Evolutionary conservation across 2,113 vertebrate species (phyloP), one percentile per base, ranked within the genome.

Genomic region (Platycercus adscitus): DNA sequence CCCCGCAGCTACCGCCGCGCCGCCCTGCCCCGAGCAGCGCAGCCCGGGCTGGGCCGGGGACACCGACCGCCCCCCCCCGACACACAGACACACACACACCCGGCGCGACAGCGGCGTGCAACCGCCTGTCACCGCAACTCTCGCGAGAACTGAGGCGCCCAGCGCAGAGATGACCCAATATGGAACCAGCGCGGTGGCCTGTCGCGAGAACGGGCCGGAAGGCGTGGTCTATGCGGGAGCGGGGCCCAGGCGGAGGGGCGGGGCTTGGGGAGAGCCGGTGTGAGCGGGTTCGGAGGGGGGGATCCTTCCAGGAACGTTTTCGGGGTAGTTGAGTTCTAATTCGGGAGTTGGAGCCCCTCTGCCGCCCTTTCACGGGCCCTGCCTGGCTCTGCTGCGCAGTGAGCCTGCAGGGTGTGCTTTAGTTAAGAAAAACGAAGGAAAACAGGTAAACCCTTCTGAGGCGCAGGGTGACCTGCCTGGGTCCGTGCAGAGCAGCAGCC

Each of bases 101-200:
- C 26, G 21, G 41, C 76, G 23, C 50, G 23, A 50, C 80, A 19
- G 41, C 29, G 15, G 6, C 20, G 47, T 69, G 56, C 85, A 60
- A 53, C 47, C 17, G 58, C 46, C 19, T 33, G 2, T 37, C 29
- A 2, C 53, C 9, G 6, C 29, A 3, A 18, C 31, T 83, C 93
- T 94, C 93, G 95, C 95, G 95, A 96, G 88, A 91, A 29, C 41
- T 28, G 11, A 13, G 44, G 44, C 6, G 60, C 46, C 11, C 7
- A 1, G n/a, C 21, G 25, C 88, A 9, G n/a, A 7, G 52, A 97
- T 97, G 95, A 68, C 96, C 94, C 97, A 97, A 97, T 95, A 97
- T 96, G 96, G 96, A 95, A 44, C 83, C 76, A 31, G 72, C 28
- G 31, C 55, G 23, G 13, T 18, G 13, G 9, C 4, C 2, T 95